Conservation (phyloP, 2,113 vertebrate species). For the Pangasianodon gigas region DNA sequence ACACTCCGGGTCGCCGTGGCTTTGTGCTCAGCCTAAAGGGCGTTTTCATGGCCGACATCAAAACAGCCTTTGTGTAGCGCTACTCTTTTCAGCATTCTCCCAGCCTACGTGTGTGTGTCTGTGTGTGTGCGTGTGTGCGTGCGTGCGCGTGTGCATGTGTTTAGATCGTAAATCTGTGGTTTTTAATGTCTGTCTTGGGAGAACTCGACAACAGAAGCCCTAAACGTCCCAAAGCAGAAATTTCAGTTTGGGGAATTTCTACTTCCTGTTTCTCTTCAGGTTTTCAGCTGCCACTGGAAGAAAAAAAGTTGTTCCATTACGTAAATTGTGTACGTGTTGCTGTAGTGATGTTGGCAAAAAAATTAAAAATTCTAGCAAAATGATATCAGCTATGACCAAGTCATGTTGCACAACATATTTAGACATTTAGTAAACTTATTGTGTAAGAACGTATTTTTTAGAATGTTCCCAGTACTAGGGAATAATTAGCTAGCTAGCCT, state of each 20-base stretch:
- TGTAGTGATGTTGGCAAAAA: no score
- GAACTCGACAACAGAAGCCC: neutral
- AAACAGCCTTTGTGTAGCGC: conserved; percentile 51
- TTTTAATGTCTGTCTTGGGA: neutral
- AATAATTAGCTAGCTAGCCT: neutral
- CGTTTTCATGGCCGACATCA: conserved; percentile 50
- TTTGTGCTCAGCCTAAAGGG: conserved; percentile 48
- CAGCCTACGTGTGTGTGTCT: neutral
- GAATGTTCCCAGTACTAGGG: neutral
- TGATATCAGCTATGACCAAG: neutral
- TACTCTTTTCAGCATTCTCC: conserved; percentile 22
- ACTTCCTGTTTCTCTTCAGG: conserved; percentile 16
- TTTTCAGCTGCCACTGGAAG: neutral
- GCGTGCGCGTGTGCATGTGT: neutral
- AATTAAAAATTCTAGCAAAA: neutral
- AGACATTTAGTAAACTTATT: neutral
- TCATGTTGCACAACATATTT: neutral
- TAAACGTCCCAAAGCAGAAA: neutral
- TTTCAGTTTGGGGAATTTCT: neutral
- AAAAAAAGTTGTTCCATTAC: neutral
- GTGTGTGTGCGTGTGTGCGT: conserved; percentile 10
- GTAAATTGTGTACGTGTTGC: neutral
- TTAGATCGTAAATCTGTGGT: neutral
- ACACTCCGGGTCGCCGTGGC: conserved; percentile 23
- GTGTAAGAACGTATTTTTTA: neutral